Evolutionary conservation across 23 tunicate species (phyloP), one percentile per base, ranked within the genome.

Genomic region (Trididemnum miniatum): DNA sequence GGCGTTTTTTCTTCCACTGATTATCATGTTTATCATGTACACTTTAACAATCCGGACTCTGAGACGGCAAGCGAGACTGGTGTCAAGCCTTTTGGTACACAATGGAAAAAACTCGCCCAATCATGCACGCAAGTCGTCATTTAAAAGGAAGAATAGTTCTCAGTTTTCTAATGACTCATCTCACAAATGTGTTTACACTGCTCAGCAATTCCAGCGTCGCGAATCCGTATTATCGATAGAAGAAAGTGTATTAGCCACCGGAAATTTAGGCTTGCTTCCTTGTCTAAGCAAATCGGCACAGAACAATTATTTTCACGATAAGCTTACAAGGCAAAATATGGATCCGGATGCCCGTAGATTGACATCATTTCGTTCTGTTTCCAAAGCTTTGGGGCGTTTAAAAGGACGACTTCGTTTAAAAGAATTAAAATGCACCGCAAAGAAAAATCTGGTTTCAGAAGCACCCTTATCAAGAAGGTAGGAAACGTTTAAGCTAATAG

Each of bases 1-100:
- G 34, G 97, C 97, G 0, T 92, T 92, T 72, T 87, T 92, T 32
- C 82, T 87, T 20, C 97, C 97, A 9, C 62, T 92, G 78, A 60
- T 83, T 2, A 81, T 92, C 65, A 92, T 92, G 97, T 84, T 87
- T 40, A 64, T 87, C 59, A 83, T 84, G 78, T 85, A 92, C 69
- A 90, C 86, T 30, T 72, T 92, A 35, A 92, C 97, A 22, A 92
- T 92, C 32, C 40, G 89, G 34, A 83, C 85, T 22, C 78, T 92
- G 37, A 87, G 66, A 54, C 81, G 80, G 49, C 96, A 90, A 60
- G 83, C 96, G 23, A 57, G 71, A 2, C 40, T 90, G 32, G 86
- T 90, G 25, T 52, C 86, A 7, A 38, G 69, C 0, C 82, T 85
- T 44, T 73, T 90, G 89, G 88, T 88, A 20, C 62, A 77, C 66